Conservation (phyloP, 1,140 invertebrate genomes). For the Polypedilum pembai region DNA sequence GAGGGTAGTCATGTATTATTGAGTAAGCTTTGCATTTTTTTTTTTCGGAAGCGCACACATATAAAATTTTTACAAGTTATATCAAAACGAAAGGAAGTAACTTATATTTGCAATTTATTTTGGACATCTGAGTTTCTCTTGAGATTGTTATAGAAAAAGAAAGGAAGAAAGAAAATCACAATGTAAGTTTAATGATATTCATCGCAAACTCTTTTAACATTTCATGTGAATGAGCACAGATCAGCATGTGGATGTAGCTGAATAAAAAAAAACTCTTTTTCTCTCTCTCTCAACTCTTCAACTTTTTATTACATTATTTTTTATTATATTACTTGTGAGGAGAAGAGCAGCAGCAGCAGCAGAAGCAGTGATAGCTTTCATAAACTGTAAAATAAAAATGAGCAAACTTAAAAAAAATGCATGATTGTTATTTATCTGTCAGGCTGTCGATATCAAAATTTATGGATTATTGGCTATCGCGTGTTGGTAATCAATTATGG, state of each 20-base stretch:
- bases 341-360: no score
- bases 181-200: conserved; percentile 14
- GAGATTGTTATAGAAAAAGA: background rate
- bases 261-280: no score
- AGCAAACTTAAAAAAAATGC: no score
- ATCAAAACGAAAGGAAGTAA: conserved; percentile 12
- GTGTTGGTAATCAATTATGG: conserved; percentile 15
- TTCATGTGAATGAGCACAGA: background rate
- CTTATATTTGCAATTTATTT: conserved; percentile 19
- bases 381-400: no score
- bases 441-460: background rate
- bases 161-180: background rate
- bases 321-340: no score
- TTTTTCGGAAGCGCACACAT: conserved; percentile 7
- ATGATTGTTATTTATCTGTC: background rate
- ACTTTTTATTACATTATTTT: no score
- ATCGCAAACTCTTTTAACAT: background rate
- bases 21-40: conserved; percentile 2
- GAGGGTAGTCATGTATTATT: conserved; percentile 17
- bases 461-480: conserved; percentile 18
- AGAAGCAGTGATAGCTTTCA: no score
- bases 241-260: background rate
- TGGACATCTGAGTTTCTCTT: conserved; percentile 11
- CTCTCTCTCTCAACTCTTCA: no score
- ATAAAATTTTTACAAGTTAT: conserved; percentile 17